Evolutionary conservation across 2,888 invertebrate genomes (phyloP).

Genomic region (Iphiclides podalirius): DNA sequence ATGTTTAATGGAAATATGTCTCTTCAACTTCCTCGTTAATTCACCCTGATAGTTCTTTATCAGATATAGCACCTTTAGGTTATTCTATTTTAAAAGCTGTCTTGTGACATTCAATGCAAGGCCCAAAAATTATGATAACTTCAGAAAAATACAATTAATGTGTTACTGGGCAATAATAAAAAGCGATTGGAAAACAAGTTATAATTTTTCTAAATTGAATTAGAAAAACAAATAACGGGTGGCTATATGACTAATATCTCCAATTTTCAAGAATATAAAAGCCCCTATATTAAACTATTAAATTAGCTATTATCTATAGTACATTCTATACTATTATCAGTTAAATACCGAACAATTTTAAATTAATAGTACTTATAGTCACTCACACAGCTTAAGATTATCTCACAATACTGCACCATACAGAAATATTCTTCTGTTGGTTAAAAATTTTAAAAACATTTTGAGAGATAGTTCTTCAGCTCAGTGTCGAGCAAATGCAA

Average conservation of each 20-base stretch:
- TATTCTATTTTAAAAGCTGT: not conserved
- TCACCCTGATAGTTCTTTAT: not conserved
- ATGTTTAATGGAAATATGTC: too few relatives aligned
- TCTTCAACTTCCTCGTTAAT: not conserved
- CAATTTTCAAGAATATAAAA: conserved; percentile 48
- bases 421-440: not conserved
- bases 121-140: conserved; percentile 48
- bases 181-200: conserved; percentile 35
- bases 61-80: not conserved
- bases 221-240: conserved; percentile 32
- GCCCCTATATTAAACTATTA: conserved; percentile 68
- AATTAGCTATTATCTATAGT: conserved; percentile 70
- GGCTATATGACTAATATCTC: conserved; percentile 26
- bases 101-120: conserved; percentile 26
- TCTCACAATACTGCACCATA: conserved; percentile 8
- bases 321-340: conserved; percentile 63
- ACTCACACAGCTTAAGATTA: conserved; percentile 7
- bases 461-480: conserved; percentile 9
- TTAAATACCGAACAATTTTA: conserved; percentile 52
- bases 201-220: conserved; percentile 25
- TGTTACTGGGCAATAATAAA: conserved; percentile 39
- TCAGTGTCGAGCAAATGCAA: not conserved
- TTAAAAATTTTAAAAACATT: not conserved
- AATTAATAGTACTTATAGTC: conserved; percentile 23
- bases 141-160: conserved; percentile 47